Percentiles rank a stretch among this genome's conserved stretches.
Conservation (phyloP, 2,888 invertebrate species). For the Hybos culiciformis region DNA sequence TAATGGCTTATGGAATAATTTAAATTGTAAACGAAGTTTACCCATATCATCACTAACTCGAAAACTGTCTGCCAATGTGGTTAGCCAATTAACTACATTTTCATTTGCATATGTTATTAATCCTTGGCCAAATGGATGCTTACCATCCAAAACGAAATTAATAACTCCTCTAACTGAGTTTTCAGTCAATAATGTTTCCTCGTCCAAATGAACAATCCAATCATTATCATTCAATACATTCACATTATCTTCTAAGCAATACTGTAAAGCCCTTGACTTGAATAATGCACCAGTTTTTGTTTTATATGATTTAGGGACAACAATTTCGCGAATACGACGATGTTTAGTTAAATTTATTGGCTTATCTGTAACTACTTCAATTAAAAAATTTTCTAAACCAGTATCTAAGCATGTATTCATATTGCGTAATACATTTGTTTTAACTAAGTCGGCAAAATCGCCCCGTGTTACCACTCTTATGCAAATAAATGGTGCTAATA, state of each 20-base stretch:
- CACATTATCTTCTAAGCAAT: slow-evolving; percentile 82
- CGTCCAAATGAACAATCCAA: slow-evolving; percentile 96
- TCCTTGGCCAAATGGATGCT: slow-evolving; percentile 91
- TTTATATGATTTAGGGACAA: slow-evolving; percentile 74
- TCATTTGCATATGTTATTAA: slow-evolving; percentile 93
- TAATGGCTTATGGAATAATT: slow-evolving; percentile 83
- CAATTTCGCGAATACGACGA: slow-evolving; percentile 70
- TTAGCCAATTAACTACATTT: slow-evolving; percentile 91
- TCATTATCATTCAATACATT: slow-evolving; percentile 75
- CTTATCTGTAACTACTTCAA: slow-evolving; percentile 93
- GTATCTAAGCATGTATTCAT: slow-evolving; percentile 77
- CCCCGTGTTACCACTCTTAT: slow-evolving; percentile 89
- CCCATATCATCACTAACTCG: slow-evolving; percentile 97
- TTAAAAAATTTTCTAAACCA: slow-evolving; percentile 87
- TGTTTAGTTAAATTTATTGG: slow-evolving; percentile 61
- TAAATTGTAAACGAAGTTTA: slow-evolving; percentile 82
- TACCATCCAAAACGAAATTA: slow-evolving; percentile 89
- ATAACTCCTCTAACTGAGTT: slow-evolving; percentile 80
- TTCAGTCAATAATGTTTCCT: slow-evolving; percentile 87
- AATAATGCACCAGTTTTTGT: slow-evolving; percentile 87
- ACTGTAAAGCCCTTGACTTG: slow-evolving; percentile 89
- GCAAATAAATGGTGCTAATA: slow-evolving; percentile 87
- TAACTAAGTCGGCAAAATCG: slow-evolving; percentile 82
- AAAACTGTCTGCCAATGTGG: slow-evolving; percentile 89
- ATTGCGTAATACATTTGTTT: slow-evolving; percentile 72